Evolutionary conservation across 2,888 invertebrate species (phyloP), one percentile per base, ranked within the genome.

Genomic region (Phragmatobia fuliginosa): DNA sequence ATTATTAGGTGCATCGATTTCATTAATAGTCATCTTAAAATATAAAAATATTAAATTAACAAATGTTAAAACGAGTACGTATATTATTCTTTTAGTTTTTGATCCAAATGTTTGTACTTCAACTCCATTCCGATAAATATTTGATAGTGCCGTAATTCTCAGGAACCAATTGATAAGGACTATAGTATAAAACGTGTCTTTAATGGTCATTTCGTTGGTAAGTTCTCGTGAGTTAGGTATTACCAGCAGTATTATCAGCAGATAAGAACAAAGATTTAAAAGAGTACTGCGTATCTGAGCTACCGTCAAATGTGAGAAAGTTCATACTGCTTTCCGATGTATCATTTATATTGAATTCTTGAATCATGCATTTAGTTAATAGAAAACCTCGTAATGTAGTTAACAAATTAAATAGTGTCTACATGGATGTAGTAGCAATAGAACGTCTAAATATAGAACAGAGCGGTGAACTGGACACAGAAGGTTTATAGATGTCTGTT

Each of bases 181-280:
- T 10, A 72, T 38, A 0, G 78, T 71, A 32, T 69, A 70, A 14
- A 80, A 79, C 0, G 75, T 75, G 14, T 77, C 80, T 32, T 70
- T 79, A 0, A 25, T 49, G 6, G 7, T 1, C 45, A 45, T 45
- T 18, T 45, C 6, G 45, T 6, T 21, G 18, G 18, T 45, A 1
- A 45, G 14, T n/a, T 14, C 11, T 38, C 3, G 14, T 45, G 21
- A 38, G 2, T 16, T 38, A 38, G 7, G 5, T 45, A 45, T 21
- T 18, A 6, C 18, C 18, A n/a, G 10, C 38, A n/a, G n/a, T n/a
- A n/a, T n/a, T n/a, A n/a, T 45, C 45, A 45, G 7, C 45, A 45
- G 21, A 45, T 7, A 1, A 41, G 5, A 18, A 41, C 21, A 41
- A 6, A 18, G 41, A 18, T 41, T 38, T 7, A 41, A 41, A 0